Evolutionary conservation across 2,888 invertebrate species (phyloP), one percentile per base, ranked within the genome.

Genomic region (Drosophila falleni): DNA sequence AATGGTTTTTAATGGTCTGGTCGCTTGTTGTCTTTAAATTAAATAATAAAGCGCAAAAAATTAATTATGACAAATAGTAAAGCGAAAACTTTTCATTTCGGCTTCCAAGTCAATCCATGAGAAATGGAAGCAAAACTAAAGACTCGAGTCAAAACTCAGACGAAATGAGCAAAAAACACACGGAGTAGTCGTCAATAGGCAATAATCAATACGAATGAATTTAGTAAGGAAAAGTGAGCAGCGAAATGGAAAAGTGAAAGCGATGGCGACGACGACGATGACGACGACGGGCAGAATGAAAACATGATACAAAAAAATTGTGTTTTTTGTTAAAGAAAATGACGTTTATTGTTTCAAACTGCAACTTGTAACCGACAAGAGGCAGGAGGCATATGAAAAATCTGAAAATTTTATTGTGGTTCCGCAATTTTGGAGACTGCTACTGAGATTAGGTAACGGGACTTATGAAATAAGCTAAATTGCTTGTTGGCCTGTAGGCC

Each of bases 51-150:
- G 80, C 76, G 68, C 71, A 74, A 60, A 68, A 80, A 89, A 68
- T 74, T 84, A 84, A 84, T 84, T 87, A 89, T 87, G 87, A 80
- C 89, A 89, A 89, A 84, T 89, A 62, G 74, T 60, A 49, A 67
- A 72, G 72, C 87, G 62, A 78, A 88, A 88, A 84, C 81, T 78
- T 78, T 87, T 89, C 78, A 71, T 89, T 89, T 86, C 70, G 61
- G 11, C 59, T 33, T 31, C 49, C 51, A 58, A 26, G 13, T 16
- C 11, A 10, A 49, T 19, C 9, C 46, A 58, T 41, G 61, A 59
- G 35, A 66, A 58, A 44, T 42, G 41, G 33, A 51, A 53, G 46
- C 46, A 15, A 51, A 55, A 10, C 49, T 11, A 72, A 31, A 67
- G 47, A 42, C 23, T 42, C 19, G 49, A 50, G 42, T 44, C 56